Evolutionary conservation across 92 coral and sea anemone species (phyloP).

Genomic region (Heteractis magnifica): DNA sequence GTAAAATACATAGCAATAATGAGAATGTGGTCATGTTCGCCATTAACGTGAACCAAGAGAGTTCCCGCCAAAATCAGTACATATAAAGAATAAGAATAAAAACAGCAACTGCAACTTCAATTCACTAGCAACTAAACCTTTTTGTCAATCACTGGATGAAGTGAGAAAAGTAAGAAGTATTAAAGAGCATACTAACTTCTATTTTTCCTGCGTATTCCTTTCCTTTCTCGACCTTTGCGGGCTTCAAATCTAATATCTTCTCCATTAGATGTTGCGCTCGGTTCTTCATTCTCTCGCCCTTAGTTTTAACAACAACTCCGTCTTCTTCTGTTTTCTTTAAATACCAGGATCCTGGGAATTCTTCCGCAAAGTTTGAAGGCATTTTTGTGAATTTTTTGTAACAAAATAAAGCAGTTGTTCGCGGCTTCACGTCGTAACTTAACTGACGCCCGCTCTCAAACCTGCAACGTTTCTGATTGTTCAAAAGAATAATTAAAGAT

Average conservation of each 20-base stretch:
- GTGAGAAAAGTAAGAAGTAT: background rate
- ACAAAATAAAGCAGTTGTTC: background rate
- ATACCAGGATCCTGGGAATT: background rate
- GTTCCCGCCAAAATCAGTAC: constrained; percentile 4
- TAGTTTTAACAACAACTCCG: constrained; percentile 18
- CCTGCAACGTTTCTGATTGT: background rate
- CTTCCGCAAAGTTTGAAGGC: constrained; percentile 5
- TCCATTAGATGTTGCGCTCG: background rate
- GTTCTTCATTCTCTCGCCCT: background rate
- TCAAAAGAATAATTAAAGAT: background rate
- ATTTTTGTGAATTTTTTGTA: background rate
- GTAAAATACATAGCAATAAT: background rate
- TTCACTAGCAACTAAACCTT: background rate
- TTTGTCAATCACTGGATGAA: background rate
- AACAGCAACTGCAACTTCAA: background rate
- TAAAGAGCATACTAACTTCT: background rate
- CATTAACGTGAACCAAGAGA: background rate
- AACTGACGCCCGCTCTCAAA: background rate
- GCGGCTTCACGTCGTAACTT: background rate
- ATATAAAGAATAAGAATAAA: background rate
- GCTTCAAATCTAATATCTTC: background rate
- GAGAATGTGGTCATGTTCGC: background rate
- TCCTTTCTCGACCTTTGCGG: constrained; percentile 2
- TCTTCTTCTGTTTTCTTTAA: constrained; percentile 30
- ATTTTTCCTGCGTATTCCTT: background rate